Conservation (phyloP, 2,797 vertebrate species). For the Falco rusticolus region DNA sequence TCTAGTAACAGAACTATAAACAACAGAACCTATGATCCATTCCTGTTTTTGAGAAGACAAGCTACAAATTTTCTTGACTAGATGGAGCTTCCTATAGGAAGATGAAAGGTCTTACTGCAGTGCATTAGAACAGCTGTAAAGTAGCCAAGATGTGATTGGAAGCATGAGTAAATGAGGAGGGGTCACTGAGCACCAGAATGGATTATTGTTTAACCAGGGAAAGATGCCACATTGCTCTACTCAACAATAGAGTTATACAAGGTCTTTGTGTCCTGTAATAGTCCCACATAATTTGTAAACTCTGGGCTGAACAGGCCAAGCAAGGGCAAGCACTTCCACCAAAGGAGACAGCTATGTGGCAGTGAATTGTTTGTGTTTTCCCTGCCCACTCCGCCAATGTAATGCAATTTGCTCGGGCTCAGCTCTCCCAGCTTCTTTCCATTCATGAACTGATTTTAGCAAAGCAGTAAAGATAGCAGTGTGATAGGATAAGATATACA, state of each 20-base stretch:
- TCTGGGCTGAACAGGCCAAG: background rate
- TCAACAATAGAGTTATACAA: background rate
- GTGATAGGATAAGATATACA: background rate
- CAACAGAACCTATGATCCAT: background rate
- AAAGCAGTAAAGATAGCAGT: background rate
- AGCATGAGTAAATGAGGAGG: background rate
- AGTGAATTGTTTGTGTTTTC: background rate
- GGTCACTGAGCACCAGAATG: background rate
- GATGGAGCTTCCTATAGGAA: background rate
- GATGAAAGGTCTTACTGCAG: background rate
- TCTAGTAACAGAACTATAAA: background rate
- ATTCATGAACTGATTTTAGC: fast-evolving
- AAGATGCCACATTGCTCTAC: background rate
- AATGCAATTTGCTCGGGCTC: background rate
- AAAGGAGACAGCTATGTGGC: background rate
- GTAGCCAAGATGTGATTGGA: background rate
- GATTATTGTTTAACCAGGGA: background rate
- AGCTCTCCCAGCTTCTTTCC: background rate
- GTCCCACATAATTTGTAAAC: background rate
- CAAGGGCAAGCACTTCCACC: background rate
- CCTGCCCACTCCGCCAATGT: background rate
- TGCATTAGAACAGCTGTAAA: background rate
- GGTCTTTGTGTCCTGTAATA: background rate
- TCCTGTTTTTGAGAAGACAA: background rate
- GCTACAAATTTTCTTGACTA: background rate